phyloP scores from a whole-genome alignment of 2,797 vertebrate genomes.

The Lagodon rhomboides region DNA sequence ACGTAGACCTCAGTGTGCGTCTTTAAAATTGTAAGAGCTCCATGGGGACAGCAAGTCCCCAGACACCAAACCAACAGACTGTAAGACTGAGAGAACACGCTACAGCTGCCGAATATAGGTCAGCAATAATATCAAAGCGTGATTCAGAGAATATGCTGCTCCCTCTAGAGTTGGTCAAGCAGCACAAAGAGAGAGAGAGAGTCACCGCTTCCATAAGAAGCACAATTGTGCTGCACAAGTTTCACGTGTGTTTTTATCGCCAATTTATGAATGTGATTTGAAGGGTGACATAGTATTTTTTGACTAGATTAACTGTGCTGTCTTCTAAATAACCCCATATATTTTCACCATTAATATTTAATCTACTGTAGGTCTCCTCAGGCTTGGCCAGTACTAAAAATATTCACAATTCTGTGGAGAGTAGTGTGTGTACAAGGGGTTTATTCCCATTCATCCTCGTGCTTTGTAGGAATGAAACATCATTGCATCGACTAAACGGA shows the following conservation, averaged over 20 bases:
- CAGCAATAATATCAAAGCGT: conserved; percentile 66
- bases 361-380: conserved; percentile 25
- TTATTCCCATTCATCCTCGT: conserved; percentile 2
- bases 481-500: conserved; percentile 15
- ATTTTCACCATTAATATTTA: conserved; percentile 36
- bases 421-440: conserved; percentile 5
- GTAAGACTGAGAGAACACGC: conserved; percentile 45
- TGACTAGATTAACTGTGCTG: neutral
- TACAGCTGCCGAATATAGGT: conserved; percentile 74
- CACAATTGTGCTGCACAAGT: conserved; percentile 9
- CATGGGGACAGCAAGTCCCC: conserved; percentile 52
- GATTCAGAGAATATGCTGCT: conserved; percentile 59
- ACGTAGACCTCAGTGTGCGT: conserved; percentile 55
- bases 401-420: conserved; percentile 7
- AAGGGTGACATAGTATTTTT: neutral
- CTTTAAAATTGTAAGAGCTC: conserved; percentile 56
- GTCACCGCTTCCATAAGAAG: conserved; percentile 2
- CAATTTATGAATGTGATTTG: neutral
- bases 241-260: conserved; percentile 22
- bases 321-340: neutral
- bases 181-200: neutral
- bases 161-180: conserved; percentile 47
- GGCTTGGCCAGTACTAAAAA: conserved; percentile 21
- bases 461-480: conserved; percentile 12
- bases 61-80: conserved; percentile 43